Evolutionary conservation across 2,888 invertebrate species (phyloP).

Genomic region (Heliconius ismenius): DNA sequence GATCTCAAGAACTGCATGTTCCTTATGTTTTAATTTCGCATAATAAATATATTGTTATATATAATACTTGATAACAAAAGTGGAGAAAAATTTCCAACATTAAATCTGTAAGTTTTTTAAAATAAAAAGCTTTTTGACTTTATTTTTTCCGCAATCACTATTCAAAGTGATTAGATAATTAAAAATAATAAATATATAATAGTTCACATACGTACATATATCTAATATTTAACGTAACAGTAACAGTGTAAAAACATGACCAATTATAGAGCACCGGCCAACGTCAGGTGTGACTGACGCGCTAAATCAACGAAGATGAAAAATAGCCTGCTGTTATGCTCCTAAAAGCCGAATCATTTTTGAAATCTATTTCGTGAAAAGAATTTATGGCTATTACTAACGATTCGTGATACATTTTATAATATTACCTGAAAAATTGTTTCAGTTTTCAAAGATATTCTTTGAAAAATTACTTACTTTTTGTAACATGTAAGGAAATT

Average conservation of each 20-base stretch:
- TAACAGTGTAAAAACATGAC: constrained; percentile 12
- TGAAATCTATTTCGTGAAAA: constrained; percentile 19
- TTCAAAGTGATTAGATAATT: not conserved
- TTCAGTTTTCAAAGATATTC: too few species aligned
- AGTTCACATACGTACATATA: not conserved
- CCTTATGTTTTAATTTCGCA: not conserved
- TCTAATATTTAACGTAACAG: constrained; percentile 7
- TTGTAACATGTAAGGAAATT: not conserved
- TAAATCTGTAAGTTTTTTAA: not conserved
- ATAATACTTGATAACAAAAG: too few species aligned
- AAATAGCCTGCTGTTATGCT: constrained; percentile 43
- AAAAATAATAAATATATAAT: not conserved
- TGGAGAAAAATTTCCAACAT: not conserved
- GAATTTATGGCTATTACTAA: not conserved
- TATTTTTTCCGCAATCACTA: not conserved
- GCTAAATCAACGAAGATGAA: constrained; percentile 62
- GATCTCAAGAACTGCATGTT: not conserved
- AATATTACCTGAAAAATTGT: not conserved
- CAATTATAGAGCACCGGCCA: constrained; percentile 60
- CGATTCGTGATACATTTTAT: not conserved
- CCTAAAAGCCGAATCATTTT: constrained; percentile 42
- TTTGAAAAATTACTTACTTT: not conserved
- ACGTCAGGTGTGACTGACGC: constrained; percentile 58
- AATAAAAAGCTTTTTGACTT: not conserved
- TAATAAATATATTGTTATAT: too few species aligned